A percentile compares a stretch with the other conserved stretches of the same genome.
Conservation (phyloP, 1,140 invertebrate genomes). For the Arctopsyche grandis region DNA sequence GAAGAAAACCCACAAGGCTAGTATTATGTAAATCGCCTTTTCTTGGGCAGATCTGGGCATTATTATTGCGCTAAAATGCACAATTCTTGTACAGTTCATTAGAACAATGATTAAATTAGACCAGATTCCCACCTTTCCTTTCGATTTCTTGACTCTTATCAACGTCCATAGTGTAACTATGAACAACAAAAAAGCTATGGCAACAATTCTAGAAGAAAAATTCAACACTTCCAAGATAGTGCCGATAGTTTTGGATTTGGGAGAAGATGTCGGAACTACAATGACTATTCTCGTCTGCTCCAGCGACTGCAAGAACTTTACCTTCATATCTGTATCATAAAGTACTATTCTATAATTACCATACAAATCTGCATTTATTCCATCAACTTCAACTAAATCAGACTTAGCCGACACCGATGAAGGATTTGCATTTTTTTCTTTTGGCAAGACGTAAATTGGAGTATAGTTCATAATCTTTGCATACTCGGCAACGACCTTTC, state of each 20-base stretch:
- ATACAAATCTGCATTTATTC: conserved; percentile 21
- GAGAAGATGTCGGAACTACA: conserved; percentile 31
- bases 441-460: conserved; percentile 32
- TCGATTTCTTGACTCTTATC: conserved; percentile 19
- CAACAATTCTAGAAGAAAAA: background rate
- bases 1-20: conserved; percentile 38
- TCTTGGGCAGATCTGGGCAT: conserved; percentile 31
- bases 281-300: conserved; percentile 39
- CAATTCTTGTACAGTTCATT: conserved; percentile 34
- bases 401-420: background rate
- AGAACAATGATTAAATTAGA: conserved; percentile 16
- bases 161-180: conserved; percentile 39
- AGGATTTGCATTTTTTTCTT: background rate
- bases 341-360: conserved; percentile 41
- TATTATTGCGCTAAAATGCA: conserved; percentile 37
- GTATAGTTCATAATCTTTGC: conserved; percentile 44
- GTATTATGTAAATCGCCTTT: conserved; percentile 30
- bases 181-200: background rate
- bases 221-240: conserved; percentile 20
- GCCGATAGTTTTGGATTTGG: conserved; percentile 26
- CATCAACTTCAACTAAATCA: conserved; percentile 38
- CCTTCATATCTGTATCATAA: background rate
- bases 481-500: conserved; percentile 38
- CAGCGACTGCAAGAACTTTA: conserved; percentile 33
- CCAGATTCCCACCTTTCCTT: background rate